A percentile compares a stretch with the other conserved stretches of the same genome.
Evolutionary conservation across 2,888 invertebrate genomes (phyloP).

Genomic region (Caenorhabditis sp.): DNA sequence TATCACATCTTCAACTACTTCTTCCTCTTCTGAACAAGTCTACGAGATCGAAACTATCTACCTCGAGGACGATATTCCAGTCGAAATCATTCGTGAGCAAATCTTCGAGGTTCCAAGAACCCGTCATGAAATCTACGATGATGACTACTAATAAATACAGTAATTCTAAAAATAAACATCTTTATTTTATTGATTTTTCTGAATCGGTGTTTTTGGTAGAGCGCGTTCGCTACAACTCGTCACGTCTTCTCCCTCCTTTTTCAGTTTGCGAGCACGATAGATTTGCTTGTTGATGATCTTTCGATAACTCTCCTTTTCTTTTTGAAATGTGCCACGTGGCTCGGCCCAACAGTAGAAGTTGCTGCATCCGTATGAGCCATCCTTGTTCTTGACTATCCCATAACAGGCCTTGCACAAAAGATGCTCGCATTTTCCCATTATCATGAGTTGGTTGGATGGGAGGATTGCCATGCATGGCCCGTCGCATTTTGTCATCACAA

Average conservation of each 20-base stretch:
- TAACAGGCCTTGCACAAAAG: conserved; percentile 39
- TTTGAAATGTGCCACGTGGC: conserved; percentile 6
- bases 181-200: too few relatives aligned
- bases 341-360: conserved; percentile 39
- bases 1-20: too few relatives aligned
- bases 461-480: conserved; percentile 22
- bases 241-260: conserved; percentile 26
- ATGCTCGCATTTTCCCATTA: conserved; percentile 39
- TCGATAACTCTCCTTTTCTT: conserved; percentile 18
- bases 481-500: conserved; percentile 19
- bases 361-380: conserved; percentile 37
- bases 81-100: too few relatives aligned
- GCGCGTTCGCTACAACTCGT: conserved; percentile 8
- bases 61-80: too few relatives aligned
- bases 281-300: conserved; percentile 27
- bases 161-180: too few relatives aligned
- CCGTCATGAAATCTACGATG: too few relatives aligned
- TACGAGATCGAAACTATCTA: too few relatives aligned
- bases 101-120: too few relatives aligned
- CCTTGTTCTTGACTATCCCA: conserved; percentile 34
- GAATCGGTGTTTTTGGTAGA: conserved; percentile 10
- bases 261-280: conserved; percentile 21
- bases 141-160: too few relatives aligned
- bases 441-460: conserved; percentile 13
- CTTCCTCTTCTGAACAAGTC: too few relatives aligned